phyloP scores from a whole-genome alignment of 1,140 invertebrate species.

The Eueides isabella region DNA sequence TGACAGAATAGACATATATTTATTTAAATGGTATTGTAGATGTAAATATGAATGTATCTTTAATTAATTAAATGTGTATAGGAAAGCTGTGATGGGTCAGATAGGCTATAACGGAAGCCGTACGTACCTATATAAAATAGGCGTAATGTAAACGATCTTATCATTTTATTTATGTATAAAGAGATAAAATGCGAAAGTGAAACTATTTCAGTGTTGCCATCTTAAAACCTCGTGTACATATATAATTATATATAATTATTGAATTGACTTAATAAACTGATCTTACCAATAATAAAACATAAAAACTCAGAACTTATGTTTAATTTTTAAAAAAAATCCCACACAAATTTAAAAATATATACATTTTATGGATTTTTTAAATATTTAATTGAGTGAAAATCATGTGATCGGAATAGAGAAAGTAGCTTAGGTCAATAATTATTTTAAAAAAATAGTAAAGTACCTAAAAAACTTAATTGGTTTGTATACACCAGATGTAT shows the following conservation, averaged over 20 bases:
- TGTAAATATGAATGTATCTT: neutral
- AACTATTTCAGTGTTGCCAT: neutral
- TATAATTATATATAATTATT: neutral
- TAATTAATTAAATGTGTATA: slow-evolving; percentile 1
- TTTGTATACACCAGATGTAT: no score
- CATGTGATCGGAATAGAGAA: slow-evolving; percentile 1
- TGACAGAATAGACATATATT: slow-evolving; percentile 7
- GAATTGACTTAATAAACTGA: neutral
- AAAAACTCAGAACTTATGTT: no score
- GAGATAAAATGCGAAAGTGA: neutral
- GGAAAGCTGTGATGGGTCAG: slow-evolving; percentile 5
- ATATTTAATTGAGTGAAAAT: neutral
- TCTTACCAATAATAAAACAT: neutral
- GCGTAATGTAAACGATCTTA: neutral
- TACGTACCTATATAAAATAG: neutral
- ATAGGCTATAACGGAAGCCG: slow-evolving; percentile 10
- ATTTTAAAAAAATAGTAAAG: neutral
- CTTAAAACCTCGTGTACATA: neutral
- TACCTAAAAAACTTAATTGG: no score
- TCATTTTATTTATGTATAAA: neutral
- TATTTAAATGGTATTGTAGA: neutral
- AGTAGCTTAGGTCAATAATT: neutral
- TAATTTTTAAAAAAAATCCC: neutral
- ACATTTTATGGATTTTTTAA: neutral
- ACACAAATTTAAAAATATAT: neutral